Conservation (phyloP, 2,888 invertebrate species). For the Cephus pygmeus region DNA sequence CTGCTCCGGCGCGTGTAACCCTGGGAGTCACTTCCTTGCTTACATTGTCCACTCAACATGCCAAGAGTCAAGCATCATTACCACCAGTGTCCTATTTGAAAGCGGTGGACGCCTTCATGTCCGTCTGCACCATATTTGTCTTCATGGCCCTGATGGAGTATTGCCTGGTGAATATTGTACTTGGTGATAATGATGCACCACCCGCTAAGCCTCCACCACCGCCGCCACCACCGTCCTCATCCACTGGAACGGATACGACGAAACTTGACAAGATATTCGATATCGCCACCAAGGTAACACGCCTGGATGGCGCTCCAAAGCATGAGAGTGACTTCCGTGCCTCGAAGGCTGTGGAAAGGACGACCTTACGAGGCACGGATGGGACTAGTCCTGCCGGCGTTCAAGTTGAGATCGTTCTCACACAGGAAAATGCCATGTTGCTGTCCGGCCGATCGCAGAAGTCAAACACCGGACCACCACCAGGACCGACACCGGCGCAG, state of each 20-base stretch:
- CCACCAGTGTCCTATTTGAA: constrained; percentile 95
- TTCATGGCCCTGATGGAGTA: constrained; percentile 96
- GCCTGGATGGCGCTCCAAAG: constrained; percentile 25
- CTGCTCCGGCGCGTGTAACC: constrained; percentile 92
- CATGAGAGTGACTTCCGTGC: neutral
- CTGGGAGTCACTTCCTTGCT: constrained; percentile 90
- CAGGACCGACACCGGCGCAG: constrained; percentile 70
- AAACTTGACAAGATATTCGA: constrained; percentile 71
- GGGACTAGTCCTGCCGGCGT: constrained; percentile 37
- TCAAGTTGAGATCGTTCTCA: constrained; percentile 56
- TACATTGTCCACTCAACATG: constrained; percentile 91
- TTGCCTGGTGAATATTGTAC: constrained; percentile 86
- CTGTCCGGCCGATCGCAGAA: constrained; percentile 61
- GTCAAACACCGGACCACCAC: constrained; percentile 55
- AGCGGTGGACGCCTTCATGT: constrained; percentile 94
- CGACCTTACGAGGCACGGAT: constrained; percentile 42
- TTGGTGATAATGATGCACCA: constrained; percentile 78
- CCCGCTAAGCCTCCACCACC: constrained; percentile 69
- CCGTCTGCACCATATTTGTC: constrained; percentile 91
- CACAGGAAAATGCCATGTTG: constrained; percentile 63
- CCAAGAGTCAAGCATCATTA: constrained; percentile 91
- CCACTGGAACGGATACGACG: constrained; percentile 69
- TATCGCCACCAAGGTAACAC: constrained; percentile 66
- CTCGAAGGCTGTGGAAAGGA: constrained; percentile 4
- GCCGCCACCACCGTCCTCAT: constrained; percentile 64